Evolutionary conservation across 2,888 invertebrate species (phyloP), one percentile per base, ranked within the genome.

Genomic region (Catocala nupta): DNA sequence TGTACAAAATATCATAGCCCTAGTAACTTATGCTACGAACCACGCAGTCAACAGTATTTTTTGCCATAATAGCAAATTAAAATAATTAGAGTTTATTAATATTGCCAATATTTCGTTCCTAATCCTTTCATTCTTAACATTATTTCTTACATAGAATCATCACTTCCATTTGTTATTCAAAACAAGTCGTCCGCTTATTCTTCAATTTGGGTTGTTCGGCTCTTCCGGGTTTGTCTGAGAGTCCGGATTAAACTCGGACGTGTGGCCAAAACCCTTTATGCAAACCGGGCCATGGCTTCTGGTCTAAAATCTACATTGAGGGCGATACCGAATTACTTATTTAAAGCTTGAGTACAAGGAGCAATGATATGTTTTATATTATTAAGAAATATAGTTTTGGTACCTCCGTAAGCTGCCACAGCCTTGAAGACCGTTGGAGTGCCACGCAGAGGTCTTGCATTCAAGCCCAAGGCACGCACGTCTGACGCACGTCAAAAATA

Each of bases 261-360:
- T 66, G 61, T 51, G 52, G 12, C 36, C 10, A 39, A 60, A 13
- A 11, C 1, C 48, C 13, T 59, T 63, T 62, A 67, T 57, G 43
- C 63, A 64, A 74, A 71, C 77, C 61, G 64, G 62, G 62, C 33
- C 65, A 57, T 42, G 44, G 64, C 56, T 70, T 59, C 60, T 62
- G 53, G 56, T 62, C 73, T 71, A 70, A 73, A 77, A 75, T 76
- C 77, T 73, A 67, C 76, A 67, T 70, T 45, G 65, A 59, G 55
- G 55, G 60, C 73, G 63, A 69, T 72, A 63, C 65, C 45, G 67
- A 65, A 70, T 74, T 70, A 67, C 73, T 65, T 63, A 62, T 36
- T 10, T 63, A 61, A 65, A 13, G 50, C 4, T 13, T 10, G 7
- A 1, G 25, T 44, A 65, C 6, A 11, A 7, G 6, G 11, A 56